Evolutionary conservation across 2,888 invertebrate genomes (phyloP), one percentile per base, ranked within the genome.

Genomic region (Griposia aprilina): DNA sequence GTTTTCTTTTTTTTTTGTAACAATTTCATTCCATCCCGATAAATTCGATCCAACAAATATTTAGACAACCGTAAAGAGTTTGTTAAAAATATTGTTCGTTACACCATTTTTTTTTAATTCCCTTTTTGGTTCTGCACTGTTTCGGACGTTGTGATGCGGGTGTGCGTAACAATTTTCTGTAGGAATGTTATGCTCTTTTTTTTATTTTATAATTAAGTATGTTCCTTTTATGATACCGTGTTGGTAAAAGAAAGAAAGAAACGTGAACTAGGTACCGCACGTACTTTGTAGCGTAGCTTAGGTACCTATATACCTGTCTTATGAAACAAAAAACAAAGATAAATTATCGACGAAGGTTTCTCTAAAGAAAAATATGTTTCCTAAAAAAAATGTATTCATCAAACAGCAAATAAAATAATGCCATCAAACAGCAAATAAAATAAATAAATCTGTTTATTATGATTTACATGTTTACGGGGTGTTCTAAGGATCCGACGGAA

Each of bases 401-500:
- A 41, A 41, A 55, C 26, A 36, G 55, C 26, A 71, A 81, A 82
- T 62, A 3, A 70, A 77, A 70, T 68, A 17, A 5, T 50, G 30
- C 6, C 55, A 65, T 48, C 45, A 70, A 69, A 82, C 57, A 74
- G 67, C 60, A 65, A 81, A 75, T 55, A 36, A 60, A 55, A 67
- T 68, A 83, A 68, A 71, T 76, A 74, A 66, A 60, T 62, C 52
- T 59, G 41, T 45, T 78, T 78, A 72, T 55, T 63, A 74, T 30
- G 67, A 52, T 57, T 50, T 67, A 55, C 26, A n/a, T 26, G n/a
- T 23, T n/a, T 52, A 55, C 59, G 71, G 76, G 60, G 13, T 62
- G 76, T 70, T 83, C 48, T 79, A 84, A 87, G 85, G 85, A 89
- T 87, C 76, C 84, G 80, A 89, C 89, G 89, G 85, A 80, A 88